Evolutionary conservation across 2,797 vertebrate species (phyloP).

Genomic region (Sebastes aleutianus): DNA sequence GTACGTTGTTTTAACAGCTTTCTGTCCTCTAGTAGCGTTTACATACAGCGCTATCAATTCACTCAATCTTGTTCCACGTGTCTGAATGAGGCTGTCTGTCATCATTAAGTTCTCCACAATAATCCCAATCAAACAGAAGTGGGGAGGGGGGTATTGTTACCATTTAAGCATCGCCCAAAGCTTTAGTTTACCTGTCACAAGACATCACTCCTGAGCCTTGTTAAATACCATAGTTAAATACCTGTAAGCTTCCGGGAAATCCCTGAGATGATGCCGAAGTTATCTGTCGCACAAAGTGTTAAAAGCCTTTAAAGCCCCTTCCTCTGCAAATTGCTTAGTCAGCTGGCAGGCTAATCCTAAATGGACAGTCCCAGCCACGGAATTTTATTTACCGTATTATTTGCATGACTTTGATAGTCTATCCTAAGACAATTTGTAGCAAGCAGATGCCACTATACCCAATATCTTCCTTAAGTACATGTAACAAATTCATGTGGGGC

Average conservation of each 20-base stretch:
- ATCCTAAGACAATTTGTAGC: conserved; percentile 1
- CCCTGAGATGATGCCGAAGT: conserved; percentile 73
- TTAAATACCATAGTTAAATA: conserved; percentile 75
- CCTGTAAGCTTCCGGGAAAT: conserved; percentile 77
- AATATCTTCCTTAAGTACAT: not conserved
- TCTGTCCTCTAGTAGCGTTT: not conserved
- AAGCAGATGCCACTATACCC: not conserved
- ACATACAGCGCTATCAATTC: not conserved
- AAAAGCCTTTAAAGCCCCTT: conserved; percentile 74
- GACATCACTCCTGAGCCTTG: conserved; percentile 65
- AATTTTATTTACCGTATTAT: conserved; percentile 39
- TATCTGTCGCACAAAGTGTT: conserved; percentile 73
- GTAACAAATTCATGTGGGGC: conserved; percentile 17
- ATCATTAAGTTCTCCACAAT: conserved; percentile 29
- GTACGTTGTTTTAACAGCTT: not conserved
- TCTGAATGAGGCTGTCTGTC: conserved; percentile 21
- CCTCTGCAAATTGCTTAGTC: conserved; percentile 64
- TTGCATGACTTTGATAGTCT: conserved; percentile 38
- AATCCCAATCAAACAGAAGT: conserved; percentile 12
- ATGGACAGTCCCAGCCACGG: conserved; percentile 20
- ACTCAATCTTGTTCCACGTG: not conserved
- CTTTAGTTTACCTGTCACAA: conserved; percentile 70
- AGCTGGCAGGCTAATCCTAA: conserved; percentile 70
- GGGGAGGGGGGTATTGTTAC: conserved; percentile 20
- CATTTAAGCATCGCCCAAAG: conserved; percentile 16